Percentiles rank a stretch among this genome's conserved stretches.
phyloP scores from a whole-genome alignment of 2,113 vertebrate species.

The Cyanoderma ruficeps region DNA sequence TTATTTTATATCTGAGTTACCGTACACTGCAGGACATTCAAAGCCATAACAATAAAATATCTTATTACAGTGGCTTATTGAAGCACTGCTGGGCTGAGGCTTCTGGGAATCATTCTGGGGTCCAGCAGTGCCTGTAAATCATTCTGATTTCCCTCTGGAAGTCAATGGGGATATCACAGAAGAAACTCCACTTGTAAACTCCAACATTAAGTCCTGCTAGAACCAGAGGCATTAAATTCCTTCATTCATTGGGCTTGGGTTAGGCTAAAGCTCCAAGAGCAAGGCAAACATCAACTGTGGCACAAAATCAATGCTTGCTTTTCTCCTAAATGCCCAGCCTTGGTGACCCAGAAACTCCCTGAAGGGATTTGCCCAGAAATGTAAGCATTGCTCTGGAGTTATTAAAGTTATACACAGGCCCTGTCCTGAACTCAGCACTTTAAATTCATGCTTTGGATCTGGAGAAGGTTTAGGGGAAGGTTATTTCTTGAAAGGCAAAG shows the following conservation, averaged over 20 bases:
- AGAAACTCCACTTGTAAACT: constrained; percentile 34
- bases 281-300: not conserved
- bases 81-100: constrained; percentile 39
- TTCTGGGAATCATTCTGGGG: constrained; percentile 60
- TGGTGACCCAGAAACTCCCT: not conserved
- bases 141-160: constrained; percentile 21
- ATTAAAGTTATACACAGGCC: not conserved
- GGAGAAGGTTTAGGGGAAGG: not conserved
- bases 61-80: constrained; percentile 64
- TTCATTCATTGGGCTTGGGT: not conserved
- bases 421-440: not conserved
- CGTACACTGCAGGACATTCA: constrained; percentile 66
- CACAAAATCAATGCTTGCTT: constrained; percentile 10
- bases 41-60: constrained; percentile 72
- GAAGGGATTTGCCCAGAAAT: not conserved
- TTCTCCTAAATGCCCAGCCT: not conserved
- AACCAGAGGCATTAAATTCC: not conserved
- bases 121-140: constrained; percentile 58
- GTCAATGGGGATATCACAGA: not conserved
- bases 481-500: not conserved
- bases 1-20: constrained; percentile 75
- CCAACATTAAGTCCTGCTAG: constrained; percentile 11
- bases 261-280: constrained; percentile 14
- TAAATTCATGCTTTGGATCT: not conserved
- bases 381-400: not conserved